Evolutionary conservation across 2,888 invertebrate species (phyloP).

Genomic region (Osmoderma eremita): DNA sequence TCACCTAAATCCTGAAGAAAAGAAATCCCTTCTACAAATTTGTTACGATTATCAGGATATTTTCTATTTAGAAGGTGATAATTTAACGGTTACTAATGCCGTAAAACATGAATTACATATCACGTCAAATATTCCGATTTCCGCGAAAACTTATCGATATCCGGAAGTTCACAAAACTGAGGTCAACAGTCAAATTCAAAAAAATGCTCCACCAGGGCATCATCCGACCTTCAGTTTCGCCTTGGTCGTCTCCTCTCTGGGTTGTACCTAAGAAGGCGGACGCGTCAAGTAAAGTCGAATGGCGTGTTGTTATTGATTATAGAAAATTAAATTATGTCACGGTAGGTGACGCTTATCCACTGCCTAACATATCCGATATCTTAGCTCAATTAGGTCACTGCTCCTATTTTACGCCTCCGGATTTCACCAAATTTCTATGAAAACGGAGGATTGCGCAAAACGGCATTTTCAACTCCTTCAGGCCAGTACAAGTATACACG

Average conservation of each 20-base stretch:
- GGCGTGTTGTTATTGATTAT: slow-evolving; percentile 48
- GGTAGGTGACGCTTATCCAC: slow-evolving; percentile 51
- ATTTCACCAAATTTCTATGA: slow-evolving; percentile 52
- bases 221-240: slow-evolving; percentile 52
- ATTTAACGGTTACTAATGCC: slow-evolving; percentile 21
- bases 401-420: slow-evolving; percentile 49
- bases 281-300: slow-evolving; percentile 50
- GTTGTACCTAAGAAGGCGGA: slow-evolving; percentile 49
- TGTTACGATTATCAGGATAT: slow-evolving; percentile 17
- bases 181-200: neutral
- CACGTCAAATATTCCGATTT: neutral
- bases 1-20: slow-evolving; percentile 34
- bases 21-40: slow-evolving; percentile 3
- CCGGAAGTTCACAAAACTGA: slow-evolving; percentile 5
- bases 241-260: slow-evolving; percentile 27
- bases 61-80: slow-evolving; percentile 37
- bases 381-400: slow-evolving; percentile 47
- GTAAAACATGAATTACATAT: slow-evolving; percentile 11
- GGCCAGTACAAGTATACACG: slow-evolving; percentile 55
- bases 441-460: slow-evolving; percentile 46
- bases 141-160: neutral
- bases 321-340: slow-evolving; percentile 56
- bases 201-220: neutral
- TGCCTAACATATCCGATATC: slow-evolving; percentile 49
- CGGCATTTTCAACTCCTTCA: slow-evolving; percentile 52